Base-by-base conservation (phyloP, 2,797 vertebrate genomes). In the Propithecus perrieri region DNA sequence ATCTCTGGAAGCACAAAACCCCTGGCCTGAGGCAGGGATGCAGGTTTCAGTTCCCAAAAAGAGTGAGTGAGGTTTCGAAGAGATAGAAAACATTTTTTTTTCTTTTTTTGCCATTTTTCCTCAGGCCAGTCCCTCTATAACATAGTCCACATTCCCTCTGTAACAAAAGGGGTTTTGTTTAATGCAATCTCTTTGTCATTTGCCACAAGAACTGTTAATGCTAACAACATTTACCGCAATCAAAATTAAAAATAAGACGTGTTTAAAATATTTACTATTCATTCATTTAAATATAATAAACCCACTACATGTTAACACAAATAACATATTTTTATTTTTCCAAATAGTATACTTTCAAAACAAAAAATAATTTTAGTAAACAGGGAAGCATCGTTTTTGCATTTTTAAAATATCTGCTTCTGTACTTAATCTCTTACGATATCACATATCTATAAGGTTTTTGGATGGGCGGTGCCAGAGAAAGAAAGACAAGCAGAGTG, bases 321-420 rank as follows among this genome's bases (percentile, higher is more conserved):
- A 80, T 55, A 71, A 71, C 28, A 86, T 61, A 26, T 81, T 72
- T 67, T 91, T n/a, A 38, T 22, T 69, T 61, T 50, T 26, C 14
- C 33, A n/a, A 84, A 50, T 55, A 85, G 15, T 80, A n/a, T n/a
- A 43, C 38, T 91, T 96, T 78, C 33, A 22, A 75, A 9, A 33
- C 46, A 50, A 79, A 95, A 91, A 91, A 89, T 63, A 55, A 79
- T 85, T 87, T 92, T 46, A 22, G 2, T 76, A 11, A 76, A 92
- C 50, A 85, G 48, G 69, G 50, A 72, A 2, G 22, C 43, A 78
- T 30, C 79, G 35, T 87, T 71, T 81, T 91, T 38, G 12, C 33
- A 33, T 90, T 84, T 87, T 76, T 71, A 10, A 76, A 18, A 28
- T n/a, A 57, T 65, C 84, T 96, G 57, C 57, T 67, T 41, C 75